phyloP scores from a whole-genome alignment of 2,113 vertebrate genomes.

The Macquaria australasica region DNA sequence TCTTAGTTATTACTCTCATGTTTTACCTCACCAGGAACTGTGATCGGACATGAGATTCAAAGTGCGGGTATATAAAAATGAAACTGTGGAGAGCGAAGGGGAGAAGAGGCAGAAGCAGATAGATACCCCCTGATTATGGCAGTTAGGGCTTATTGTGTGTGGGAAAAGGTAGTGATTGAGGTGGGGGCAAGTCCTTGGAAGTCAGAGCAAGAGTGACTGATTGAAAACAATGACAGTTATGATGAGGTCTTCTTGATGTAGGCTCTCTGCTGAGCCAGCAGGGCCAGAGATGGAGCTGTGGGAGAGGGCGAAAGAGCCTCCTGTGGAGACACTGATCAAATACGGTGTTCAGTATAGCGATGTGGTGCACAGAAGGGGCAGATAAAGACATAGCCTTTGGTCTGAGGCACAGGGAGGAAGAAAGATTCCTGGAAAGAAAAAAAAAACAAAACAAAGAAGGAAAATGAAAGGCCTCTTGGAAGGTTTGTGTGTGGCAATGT shows the following conservation, averaged over 20 bases:
- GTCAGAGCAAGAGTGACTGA: conserved; percentile 45
- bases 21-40: conserved; percentile 36
- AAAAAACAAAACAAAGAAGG: background rate
- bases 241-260: conserved; percentile 68
- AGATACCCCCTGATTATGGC: conserved; percentile 65
- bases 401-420: conserved; percentile 32
- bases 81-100: background rate
- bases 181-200: conserved; percentile 57
- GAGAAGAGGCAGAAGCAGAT: conserved; percentile 26
- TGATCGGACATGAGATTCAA: background rate
- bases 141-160: conserved; percentile 51
- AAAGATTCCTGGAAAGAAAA: background rate
- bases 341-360: conserved; percentile 44
- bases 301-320: conserved; percentile 56
- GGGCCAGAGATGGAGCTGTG: conserved; percentile 49
- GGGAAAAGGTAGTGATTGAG: conserved; percentile 55
- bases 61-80: background rate
- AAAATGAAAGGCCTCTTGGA: conserved; percentile 12
- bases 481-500: conserved; percentile 13
- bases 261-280: conserved; percentile 50
- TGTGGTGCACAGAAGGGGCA: conserved; percentile 27
- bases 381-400: conserved; percentile 51
- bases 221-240: conserved; percentile 73
- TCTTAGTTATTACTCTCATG: conserved; percentile 57
- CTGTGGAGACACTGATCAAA: conserved; percentile 68